A percentile compares a stretch with the other conserved stretches of the same genome.
phyloP scores from a whole-genome alignment of 92 coral and sea anemone genomes.

The Paragorgia papillata region DNA sequence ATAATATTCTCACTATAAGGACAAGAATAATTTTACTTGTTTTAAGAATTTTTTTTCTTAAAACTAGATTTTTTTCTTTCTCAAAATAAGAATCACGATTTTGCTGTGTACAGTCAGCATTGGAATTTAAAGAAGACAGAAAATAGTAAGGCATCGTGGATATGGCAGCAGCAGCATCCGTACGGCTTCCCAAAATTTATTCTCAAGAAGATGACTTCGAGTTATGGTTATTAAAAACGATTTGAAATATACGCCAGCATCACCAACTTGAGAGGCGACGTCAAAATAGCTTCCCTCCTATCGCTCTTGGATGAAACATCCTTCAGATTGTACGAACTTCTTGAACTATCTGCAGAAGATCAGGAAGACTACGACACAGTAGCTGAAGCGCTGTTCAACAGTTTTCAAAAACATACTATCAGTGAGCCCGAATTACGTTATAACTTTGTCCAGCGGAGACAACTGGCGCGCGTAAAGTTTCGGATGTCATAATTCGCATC shows the following conservation, averaged over 20 bases:
- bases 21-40: no score
- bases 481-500: no score
- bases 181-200: not conserved
- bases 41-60: no score
- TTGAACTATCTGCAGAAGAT: not conserved
- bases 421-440: slow-evolving; percentile 11
- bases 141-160: no score
- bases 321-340: not conserved
- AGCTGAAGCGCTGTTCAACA: not conserved
- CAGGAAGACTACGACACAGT: not conserved
- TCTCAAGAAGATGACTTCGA: not conserved
- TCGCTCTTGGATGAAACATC: slow-evolving; percentile 9
- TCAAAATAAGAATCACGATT: no score
- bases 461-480: no score
- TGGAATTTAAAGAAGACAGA: not conserved
- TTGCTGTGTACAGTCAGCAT: not conserved
- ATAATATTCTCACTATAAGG: no score
- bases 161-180: not conserved
- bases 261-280: not conserved
- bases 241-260: not conserved
- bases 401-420: no score
- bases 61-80: no score
- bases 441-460: not conserved
- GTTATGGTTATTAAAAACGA: not conserved
- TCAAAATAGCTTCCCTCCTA: not conserved